Percentiles rank a stretch among this genome's conserved stretches.
These are phyloP conservation scores for Albula glossodonta DNA, from an alignment of 2,113 vertebrate genomes.

Conservation along the genomic window DNA sequence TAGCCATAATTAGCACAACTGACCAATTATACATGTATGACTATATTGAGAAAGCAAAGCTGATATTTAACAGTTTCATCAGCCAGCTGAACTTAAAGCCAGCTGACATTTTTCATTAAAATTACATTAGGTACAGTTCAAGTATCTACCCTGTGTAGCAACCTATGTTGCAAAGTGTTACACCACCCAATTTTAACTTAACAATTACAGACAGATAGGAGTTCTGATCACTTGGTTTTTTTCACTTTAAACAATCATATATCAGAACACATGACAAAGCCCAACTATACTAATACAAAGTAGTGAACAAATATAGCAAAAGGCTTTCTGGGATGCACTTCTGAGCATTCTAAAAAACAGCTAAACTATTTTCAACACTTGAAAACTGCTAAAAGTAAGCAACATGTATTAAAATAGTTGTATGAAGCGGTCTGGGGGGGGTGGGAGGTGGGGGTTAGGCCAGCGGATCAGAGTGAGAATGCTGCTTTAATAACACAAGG, in stretches of 20 bases:
- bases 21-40: not conserved
- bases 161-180: not conserved
- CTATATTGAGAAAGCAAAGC: not conserved
- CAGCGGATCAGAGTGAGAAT: not conserved
- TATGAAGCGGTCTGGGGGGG: not conserved
- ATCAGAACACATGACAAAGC: not conserved
- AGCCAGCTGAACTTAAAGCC: not conserved
- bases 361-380: not conserved
- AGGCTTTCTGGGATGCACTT: not conserved
- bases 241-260: not conserved
- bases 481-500: slow-evolving; percentile 1
- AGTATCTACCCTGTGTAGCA: not conserved
- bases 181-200: not conserved
- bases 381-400: not conserved
- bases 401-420: not conserved
- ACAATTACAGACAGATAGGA: not conserved
- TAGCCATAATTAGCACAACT: not conserved
- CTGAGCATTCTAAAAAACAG: not conserved
- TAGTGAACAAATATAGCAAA: not conserved
- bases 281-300: not conserved
- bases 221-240: not conserved
- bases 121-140: not conserved
- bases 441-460: not conserved
- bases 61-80: not conserved
- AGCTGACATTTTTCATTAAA: not conserved